phyloP scores from a whole-genome alignment of 2,888 invertebrate genomes.

The Himalopsyche japonica region DNA sequence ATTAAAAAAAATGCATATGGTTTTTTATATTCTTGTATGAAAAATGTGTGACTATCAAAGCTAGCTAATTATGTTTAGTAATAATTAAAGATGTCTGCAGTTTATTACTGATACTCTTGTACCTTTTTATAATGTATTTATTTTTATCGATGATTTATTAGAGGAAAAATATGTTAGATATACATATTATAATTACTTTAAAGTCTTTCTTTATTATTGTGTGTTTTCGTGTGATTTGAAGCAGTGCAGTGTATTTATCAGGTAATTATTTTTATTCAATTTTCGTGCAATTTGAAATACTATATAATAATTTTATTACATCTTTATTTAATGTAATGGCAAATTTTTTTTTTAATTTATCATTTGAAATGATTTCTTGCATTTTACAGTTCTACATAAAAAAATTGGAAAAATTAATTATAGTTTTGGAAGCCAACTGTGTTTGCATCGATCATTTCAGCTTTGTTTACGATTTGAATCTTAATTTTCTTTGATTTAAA shows the following conservation, averaged over 20 bases:
- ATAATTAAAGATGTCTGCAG: not conserved
- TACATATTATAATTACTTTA: not conserved
- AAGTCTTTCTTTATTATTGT: not conserved
- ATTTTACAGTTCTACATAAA: too few relatives aligned
- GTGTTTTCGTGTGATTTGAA: not conserved
- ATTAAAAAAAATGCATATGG: not conserved
- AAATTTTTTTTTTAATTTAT: too few relatives aligned
- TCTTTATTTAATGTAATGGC: too few relatives aligned
- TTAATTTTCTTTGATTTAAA: too few relatives aligned
- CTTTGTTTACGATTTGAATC: too few relatives aligned
- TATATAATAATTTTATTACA: too few relatives aligned
- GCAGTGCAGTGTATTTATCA: not conserved
- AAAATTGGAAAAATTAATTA: too few relatives aligned
- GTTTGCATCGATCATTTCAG: too few relatives aligned
- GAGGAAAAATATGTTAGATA: not conserved
- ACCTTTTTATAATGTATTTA: not conserved
- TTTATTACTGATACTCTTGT: not conserved
- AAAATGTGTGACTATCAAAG: not conserved
- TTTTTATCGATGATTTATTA: not conserved
- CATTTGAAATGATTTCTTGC: too few relatives aligned
- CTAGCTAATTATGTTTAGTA: not conserved
- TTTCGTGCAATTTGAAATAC: too few relatives aligned
- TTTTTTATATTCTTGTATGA: not conserved
- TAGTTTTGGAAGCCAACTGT: too few relatives aligned
- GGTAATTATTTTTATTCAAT: not conserved